phyloP scores from a whole-genome alignment of 2,888 invertebrate species.

The Cerceris rybyensis region DNA sequence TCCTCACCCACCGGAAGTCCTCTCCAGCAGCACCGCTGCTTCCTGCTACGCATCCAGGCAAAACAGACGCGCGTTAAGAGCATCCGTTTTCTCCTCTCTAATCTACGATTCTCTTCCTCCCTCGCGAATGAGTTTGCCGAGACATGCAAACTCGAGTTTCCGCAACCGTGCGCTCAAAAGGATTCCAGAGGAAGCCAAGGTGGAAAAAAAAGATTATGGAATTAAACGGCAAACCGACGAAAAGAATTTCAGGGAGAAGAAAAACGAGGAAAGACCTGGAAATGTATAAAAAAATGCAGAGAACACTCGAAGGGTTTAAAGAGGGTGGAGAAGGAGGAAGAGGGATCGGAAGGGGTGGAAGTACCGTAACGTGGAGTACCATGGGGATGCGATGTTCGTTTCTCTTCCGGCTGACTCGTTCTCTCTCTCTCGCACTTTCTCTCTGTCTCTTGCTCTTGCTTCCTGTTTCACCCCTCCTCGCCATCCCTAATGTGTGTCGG shows the following conservation, averaged over 20 bases:
- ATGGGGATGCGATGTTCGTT: conserved; percentile 19
- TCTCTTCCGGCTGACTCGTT: conserved; percentile 10
- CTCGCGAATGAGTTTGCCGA: neutral
- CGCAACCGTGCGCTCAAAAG: neutral
- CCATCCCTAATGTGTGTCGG: conserved; percentile 69
- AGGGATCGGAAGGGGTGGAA: conserved; percentile 18
- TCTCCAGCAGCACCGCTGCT: too few species aligned
- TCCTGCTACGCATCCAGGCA: too few species aligned
- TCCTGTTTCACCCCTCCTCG: conserved; percentile 5
- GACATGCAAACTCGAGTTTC: neutral
- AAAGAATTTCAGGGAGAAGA: neutral
- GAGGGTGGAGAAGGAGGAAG: neutral
- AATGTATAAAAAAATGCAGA: conserved; percentile 10
- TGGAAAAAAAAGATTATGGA: neutral
- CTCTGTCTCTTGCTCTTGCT: conserved; percentile 14
- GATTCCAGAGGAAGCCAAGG: too few species aligned
- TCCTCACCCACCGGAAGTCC: too few species aligned
- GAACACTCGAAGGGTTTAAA: neutral
- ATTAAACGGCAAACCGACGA: neutral
- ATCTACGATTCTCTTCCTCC: neutral
- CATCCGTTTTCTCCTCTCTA: too few species aligned
- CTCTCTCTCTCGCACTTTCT: neutral
- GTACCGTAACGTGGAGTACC: conserved; percentile 40
- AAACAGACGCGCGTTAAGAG: too few species aligned
- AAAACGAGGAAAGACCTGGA: neutral